Evolutionary conservation across 2,113 vertebrate species (phyloP).

Genomic region (Rhizomys pruinosus): DNA sequence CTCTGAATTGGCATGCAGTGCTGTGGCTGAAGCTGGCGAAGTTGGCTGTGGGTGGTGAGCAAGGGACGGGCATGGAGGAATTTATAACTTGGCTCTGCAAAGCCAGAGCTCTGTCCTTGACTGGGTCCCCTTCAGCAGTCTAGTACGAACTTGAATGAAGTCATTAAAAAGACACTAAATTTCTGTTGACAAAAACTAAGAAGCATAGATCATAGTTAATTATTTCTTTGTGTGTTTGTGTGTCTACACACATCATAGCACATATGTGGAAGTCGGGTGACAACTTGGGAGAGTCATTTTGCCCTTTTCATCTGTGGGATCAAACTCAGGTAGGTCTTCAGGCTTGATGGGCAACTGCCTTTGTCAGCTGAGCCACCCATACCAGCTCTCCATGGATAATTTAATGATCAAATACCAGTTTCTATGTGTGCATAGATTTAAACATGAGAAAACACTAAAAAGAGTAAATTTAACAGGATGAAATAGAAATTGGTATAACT

Average conservation of each 20-base stretch:
- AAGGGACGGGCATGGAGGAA: not conserved
- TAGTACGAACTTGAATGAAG: not conserved
- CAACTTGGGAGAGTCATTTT: not conserved
- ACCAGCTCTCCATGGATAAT: not conserved
- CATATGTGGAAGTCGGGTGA: not conserved
- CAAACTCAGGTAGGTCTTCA: not conserved
- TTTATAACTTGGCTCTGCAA: constrained; percentile 41
- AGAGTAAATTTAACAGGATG: not conserved
- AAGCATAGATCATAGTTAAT: not conserved
- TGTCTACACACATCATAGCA: not conserved
- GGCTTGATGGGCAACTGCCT: not conserved
- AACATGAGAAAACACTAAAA: not conserved
- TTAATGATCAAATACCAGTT: not conserved
- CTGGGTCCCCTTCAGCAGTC: not conserved
- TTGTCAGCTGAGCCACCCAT: not conserved
- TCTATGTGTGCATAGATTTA: not conserved
- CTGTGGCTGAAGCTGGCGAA: constrained; percentile 26
- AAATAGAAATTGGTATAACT: not conserved
- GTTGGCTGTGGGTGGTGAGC: not conserved
- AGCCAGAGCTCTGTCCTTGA: constrained; percentile 34
- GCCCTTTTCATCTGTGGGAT: not conserved
- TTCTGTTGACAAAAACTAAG: not conserved
- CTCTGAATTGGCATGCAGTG: constrained; percentile 55
- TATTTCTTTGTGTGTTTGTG: not conserved
- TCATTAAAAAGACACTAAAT: not conserved